A percentile compares a stretch with the other conserved stretches of the same genome.
phyloP scores from a whole-genome alignment of 2,797 vertebrate genomes.

The Myiothlypis chrysogaster region DNA sequence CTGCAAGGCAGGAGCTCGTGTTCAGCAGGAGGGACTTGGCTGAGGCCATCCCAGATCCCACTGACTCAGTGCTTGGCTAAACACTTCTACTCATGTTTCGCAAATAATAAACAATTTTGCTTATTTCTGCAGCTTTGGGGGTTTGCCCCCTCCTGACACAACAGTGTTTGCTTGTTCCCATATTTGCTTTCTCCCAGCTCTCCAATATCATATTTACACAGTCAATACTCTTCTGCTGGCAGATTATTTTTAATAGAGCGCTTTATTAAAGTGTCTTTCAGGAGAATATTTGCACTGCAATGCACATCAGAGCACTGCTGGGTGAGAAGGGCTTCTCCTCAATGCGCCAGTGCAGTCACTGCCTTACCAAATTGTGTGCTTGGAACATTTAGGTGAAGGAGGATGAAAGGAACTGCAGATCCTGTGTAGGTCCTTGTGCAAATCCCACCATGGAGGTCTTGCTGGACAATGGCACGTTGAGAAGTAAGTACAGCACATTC shows the following conservation, averaged over 20 bases:
- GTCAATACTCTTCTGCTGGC: not conserved
- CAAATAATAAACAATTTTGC: not conserved
- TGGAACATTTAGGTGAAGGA: not conserved
- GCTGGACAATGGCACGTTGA: not conserved
- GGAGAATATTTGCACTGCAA: not conserved
- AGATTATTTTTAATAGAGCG: not conserved
- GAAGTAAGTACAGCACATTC: accelerated
- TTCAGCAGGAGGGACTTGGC: conserved; percentile 25
- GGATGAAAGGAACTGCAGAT: not conserved
- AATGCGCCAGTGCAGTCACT: not conserved
- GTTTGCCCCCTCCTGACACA: not conserved
- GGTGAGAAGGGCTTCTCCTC: not conserved
- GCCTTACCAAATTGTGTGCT: not conserved
- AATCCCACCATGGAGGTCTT: not conserved
- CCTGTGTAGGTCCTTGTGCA: not conserved
- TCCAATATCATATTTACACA: not conserved
- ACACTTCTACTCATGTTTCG: not conserved
- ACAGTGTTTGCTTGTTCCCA: not conserved
- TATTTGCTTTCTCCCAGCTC: not conserved
- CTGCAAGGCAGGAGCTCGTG: conserved; percentile 45
- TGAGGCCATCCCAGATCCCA: conserved; percentile 43
- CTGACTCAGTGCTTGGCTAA: conserved; percentile 11
- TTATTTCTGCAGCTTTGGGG: not conserved
- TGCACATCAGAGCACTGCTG: not conserved
- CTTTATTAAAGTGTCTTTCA: not conserved